Evolutionary conservation across 2,797 vertebrate genomes (phyloP).

Genomic region (Liasis olivaceus): DNA sequence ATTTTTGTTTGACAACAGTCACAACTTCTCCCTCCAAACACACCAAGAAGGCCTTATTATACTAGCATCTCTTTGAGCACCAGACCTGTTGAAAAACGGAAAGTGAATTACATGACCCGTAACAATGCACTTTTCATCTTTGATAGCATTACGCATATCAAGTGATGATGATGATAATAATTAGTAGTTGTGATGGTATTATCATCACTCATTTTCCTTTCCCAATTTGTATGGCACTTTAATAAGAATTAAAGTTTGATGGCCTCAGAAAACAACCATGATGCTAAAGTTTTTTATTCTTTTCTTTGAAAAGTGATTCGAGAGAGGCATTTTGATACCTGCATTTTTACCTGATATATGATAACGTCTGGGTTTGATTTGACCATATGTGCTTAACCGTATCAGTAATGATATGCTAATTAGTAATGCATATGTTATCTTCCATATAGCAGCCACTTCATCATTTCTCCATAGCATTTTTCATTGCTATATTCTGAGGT

Average conservation of each 20-base stretch:
- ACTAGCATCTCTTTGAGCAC: constrained; percentile 39
- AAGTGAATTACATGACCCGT: neutral
- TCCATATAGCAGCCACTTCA: neutral
- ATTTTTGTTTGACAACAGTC: constrained; percentile 51
- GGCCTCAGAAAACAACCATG: neutral
- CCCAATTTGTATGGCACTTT: neutral
- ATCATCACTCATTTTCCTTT: constrained; percentile 14
- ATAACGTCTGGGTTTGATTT: neutral
- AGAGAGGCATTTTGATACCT: neutral
- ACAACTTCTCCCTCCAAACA: constrained; percentile 51
- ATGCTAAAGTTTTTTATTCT: neutral
- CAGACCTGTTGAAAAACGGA: constrained; percentile 33
- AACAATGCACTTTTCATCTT: neutral
- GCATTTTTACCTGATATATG: neutral
- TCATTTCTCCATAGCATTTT: neutral
- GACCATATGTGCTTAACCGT: neutral
- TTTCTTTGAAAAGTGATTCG: neutral
- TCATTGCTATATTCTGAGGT: neutral
- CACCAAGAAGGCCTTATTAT: constrained; percentile 36
- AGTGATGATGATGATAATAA: neutral
- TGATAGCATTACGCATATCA: neutral
- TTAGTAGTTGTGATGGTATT: neutral
- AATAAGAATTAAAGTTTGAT: neutral
- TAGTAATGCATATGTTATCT: neutral
- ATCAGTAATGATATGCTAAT: neutral